Evolutionary conservation across 2,113 vertebrate species (phyloP), one percentile per base, ranked within the genome.

Genomic region (Amia ocellicauda): DNA sequence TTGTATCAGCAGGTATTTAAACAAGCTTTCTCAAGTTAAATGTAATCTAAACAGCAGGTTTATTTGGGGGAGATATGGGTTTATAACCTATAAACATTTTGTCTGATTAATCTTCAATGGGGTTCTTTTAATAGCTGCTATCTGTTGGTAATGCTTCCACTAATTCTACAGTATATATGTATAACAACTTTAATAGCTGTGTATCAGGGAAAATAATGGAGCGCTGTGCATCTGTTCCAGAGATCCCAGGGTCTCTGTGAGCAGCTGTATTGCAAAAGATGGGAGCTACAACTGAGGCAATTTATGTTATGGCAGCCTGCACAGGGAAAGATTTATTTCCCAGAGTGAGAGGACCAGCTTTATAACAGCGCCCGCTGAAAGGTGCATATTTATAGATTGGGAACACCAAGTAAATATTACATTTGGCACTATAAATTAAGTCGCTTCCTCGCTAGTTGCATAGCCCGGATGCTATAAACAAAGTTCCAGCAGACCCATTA

Each of bases 321-420:
- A 14, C 31, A 47, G 43, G 43, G 43, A n/a, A n/a, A 47, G 43
- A 47, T 23, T 41, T 29, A 63, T 53, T 62, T 51, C 28, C 43
- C 3, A 5, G 16, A 9, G 26, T 9, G 45, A 51, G 20, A 22
- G 14, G 10, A 2, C 11, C 20, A 19, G 16, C 20, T 26, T 41
- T n/a, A 23, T 31, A 23, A 17, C 50, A 40, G 29, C 28, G 5
- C 4, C 8, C 24, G 3, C 11, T 52, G 43, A 40, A 23, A 53
- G 28, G n/a, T 41, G 16, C 20, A 31, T 19, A 53, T 63, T 63
- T 53, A 63, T 41, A 54, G n/a, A 23, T 11, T 27, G 3, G 13
- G 45, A 51, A 22, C 11, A 49, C 3, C 27, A 42, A 20, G 60
- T 62, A 62, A 62, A 62, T 62, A 36, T 62, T 62, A 20, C 60